Evolutionary conservation across 1,140 invertebrate species (phyloP), one percentile per base, ranked within the genome.

Genomic region (Mya arenaria): DNA sequence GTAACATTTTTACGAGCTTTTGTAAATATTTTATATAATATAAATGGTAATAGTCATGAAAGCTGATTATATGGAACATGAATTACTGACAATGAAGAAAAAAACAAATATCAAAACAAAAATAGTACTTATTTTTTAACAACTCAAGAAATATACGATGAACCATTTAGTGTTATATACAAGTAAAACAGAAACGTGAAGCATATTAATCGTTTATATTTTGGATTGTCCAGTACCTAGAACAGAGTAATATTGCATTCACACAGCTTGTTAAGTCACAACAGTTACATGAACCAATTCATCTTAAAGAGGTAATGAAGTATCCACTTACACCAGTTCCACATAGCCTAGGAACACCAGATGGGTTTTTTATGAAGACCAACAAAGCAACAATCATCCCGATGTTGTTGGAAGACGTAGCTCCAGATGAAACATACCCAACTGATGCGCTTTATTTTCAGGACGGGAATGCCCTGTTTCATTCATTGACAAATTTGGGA

Each of bases 231-330:
- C 28, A 85, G 28, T 88, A 78, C 77, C 86, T 52, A 55, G 85
- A 87, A 60, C 68, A 77, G n/a, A 55, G 71, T 30, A 78, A 74
- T 48, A 63, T 86, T 75, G 84, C 85, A 25, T 80, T 85, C 28
- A 73, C 78, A 34, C 34, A 84, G 19, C 34, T 77, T 17, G 73
- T 84, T 5, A 37, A 82, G 36, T 52, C n/a, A 36, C 23, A 56
- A 34, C 58, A 69, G 17, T 28, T 23, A 44, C 37, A 32, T 4
- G 30, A 30, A 25, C 65, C 77, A 13, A 23, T 77, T 23, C 30
- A 71, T 17, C 23, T 72, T 3, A 65, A 56, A 17, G 78, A 82
- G 10, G 28, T 82, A 3, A 23, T 82, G 52, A 52, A 48, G 25
- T 71, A 78, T 19, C 71, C 65, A 1, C 41, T 72, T 19, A 77